phyloP scores from a whole-genome alignment of 2,797 vertebrate species.

The Hydrolagus colliei region DNA sequence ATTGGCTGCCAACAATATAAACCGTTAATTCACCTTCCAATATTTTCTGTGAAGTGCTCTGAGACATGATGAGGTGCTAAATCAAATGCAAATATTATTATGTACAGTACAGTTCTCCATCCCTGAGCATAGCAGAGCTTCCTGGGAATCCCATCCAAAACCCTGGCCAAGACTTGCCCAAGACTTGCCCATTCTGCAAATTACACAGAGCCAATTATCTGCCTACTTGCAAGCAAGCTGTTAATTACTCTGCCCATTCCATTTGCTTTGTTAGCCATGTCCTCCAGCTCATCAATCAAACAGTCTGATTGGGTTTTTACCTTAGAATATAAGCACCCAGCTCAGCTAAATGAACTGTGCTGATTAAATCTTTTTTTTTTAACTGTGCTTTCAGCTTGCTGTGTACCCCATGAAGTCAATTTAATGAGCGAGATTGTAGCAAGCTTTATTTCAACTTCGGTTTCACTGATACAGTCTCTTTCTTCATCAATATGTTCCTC shows the following conservation, averaged over 20 bases:
- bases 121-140: too few species aligned
- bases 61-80: too few species aligned
- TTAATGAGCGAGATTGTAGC: not conserved
- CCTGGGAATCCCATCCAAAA: too few species aligned
- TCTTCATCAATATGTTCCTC: constrained; percentile 1
- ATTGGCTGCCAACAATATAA: too few species aligned
- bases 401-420: not conserved
- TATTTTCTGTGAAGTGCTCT: too few species aligned
- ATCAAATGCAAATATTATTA: too few species aligned
- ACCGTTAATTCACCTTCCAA: too few species aligned
- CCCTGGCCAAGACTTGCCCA: not conserved
- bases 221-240: not conserved
- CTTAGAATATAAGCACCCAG: constrained; percentile 17
- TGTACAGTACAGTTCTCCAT: too few species aligned
- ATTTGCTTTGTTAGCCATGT: constrained; percentile 10
- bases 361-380: constrained; percentile 25
- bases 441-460: constrained; percentile 14
- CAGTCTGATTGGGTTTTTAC: constrained; percentile 21
- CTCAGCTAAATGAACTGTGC: constrained; percentile 5
- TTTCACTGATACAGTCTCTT: not conserved
- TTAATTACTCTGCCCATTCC: constrained; percentile 9
- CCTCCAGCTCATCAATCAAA: constrained; percentile 23
- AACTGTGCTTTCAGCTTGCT: constrained; percentile 14
- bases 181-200: not conserved
- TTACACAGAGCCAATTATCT: not conserved